Evolutionary conservation across 2,888 invertebrate species (phyloP), one percentile per base, ranked within the genome.

Genomic region (Stegophylla sp.): DNA sequence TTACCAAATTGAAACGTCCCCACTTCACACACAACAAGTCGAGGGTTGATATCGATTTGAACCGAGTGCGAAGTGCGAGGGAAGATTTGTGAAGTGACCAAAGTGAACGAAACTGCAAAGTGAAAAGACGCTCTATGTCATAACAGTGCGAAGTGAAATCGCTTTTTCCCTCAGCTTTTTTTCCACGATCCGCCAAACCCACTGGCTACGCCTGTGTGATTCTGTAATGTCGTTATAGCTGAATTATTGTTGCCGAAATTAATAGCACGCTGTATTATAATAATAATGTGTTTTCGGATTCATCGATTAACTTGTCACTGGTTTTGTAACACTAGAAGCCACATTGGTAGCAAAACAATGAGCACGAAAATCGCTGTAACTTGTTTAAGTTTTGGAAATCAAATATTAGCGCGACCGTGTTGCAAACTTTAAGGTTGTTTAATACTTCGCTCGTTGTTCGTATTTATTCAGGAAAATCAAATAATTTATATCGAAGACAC

Each of bases 341-440:
- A 45, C 51, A n/a, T 10, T 15, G 13, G 15, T 10, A 15, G 3
- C 41, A 64, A 43, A 41, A 64, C 12, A 41, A 10, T 12, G n/a
- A 41, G 10, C 66, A 23, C 12, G 12, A 28, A 28, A 67, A 28
- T n/a, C 13, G 69, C 7, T 69, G 34, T 69, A 69, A 69, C 56
- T 7, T 20, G 56, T 53, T 51, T 26, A n/a, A n/a, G 53, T 20
- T 10, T 9, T 12, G 3, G n/a, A 53, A 51, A 69, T 34, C 69
- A 51, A 20, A 23, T 20, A 69, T 34, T 9, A 34, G 2, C 13
- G 26, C 23, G 23, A 17, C 69, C 28, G 13, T 13, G 51, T 51
- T 7, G 3, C 28, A 13, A 69, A 69, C 51, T 53, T 69, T 15
- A 34, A 34, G 28, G n/a, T 20, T 20, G 69, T 69, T 53, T n/a